Percentiles rank a stretch among this genome's conserved stretches.
Conservation (phyloP, 2,113 vertebrate genomes). For the Jacana jacana region DNA sequence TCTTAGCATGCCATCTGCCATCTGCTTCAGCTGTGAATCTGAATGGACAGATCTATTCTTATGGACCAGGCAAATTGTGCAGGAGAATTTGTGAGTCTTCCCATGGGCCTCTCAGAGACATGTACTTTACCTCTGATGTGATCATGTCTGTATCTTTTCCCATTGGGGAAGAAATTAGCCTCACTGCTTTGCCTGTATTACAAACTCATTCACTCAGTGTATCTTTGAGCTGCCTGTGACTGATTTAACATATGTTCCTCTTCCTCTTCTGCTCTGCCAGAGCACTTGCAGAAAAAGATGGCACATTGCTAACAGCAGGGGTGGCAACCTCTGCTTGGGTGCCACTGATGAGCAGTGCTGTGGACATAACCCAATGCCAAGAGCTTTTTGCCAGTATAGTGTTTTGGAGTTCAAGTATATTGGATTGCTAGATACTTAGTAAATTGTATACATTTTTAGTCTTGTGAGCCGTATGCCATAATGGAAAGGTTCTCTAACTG, state of each 20-base stretch:
- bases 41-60: not conserved
- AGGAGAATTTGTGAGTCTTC: not conserved
- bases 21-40: not conserved
- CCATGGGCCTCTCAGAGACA: not conserved
- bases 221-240: not conserved
- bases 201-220: not conserved
- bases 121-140: not conserved
- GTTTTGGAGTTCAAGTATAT: not conserved
- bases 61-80: not conserved
- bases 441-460: not conserved
- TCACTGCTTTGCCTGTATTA: not conserved
- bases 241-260: not conserved
- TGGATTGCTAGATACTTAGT: not conserved
- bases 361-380: not conserved
- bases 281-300: not conserved
- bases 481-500: not conserved
- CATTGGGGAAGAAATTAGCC: not conserved
- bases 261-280: not conserved
- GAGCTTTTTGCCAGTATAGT: not conserved
- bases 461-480: not conserved
- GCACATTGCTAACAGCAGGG: not conserved
- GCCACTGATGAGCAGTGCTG: not conserved
- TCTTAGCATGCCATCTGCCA: not conserved
- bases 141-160: not conserved
- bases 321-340: not conserved